A percentile compares a stretch with the other conserved stretches of the same genome.
These are phyloP conservation scores for Hydrotaea cyrtoneurina DNA, from an alignment of 2,888 invertebrate genomes.

Conservation along the genomic window DNA sequence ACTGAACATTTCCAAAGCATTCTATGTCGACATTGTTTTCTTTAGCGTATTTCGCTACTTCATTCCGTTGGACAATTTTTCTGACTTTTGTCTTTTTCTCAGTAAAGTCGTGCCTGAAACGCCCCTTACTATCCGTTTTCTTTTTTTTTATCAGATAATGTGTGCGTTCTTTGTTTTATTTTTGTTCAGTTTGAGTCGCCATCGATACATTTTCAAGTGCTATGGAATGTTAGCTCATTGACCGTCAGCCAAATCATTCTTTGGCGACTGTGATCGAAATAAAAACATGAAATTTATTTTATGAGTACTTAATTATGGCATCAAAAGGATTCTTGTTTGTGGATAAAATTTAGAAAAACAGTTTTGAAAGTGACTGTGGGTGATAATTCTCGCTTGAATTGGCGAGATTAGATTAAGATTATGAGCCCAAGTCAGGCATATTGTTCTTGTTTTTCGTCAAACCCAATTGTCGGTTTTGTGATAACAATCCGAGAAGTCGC, in stretches of 20 bases:
- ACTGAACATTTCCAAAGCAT: no score
- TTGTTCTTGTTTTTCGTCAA: no score
- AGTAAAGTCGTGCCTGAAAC: conserved; percentile 75
- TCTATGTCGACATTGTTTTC: not conserved
- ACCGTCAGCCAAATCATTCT: conserved; percentile 43
- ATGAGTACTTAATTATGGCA: no score
- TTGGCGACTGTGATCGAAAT: not conserved
- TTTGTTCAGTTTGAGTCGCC: not conserved
- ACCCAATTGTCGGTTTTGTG: no score
- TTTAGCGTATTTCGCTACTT: not conserved
- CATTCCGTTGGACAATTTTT: not conserved
- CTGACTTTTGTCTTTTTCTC: conserved; percentile 4
- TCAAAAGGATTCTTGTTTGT: no score
- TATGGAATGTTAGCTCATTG: conserved; percentile 51
- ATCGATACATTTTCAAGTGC: not conserved
- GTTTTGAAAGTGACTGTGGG: no score
- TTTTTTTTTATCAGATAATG: conserved; percentile 77
- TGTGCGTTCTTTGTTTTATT: conserved; percentile 57
- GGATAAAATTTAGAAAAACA: no score
- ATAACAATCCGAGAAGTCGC: no score
- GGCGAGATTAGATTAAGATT: no score
- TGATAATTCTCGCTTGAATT: no score
- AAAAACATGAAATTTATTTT: no score
- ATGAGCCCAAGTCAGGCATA: no score
- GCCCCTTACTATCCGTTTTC: conserved; percentile 77